A percentile compares a stretch with the other conserved stretches of the same genome.
phyloP scores from a whole-genome alignment of 2,888 invertebrate species.

The Galerucella nymphaeae region DNA sequence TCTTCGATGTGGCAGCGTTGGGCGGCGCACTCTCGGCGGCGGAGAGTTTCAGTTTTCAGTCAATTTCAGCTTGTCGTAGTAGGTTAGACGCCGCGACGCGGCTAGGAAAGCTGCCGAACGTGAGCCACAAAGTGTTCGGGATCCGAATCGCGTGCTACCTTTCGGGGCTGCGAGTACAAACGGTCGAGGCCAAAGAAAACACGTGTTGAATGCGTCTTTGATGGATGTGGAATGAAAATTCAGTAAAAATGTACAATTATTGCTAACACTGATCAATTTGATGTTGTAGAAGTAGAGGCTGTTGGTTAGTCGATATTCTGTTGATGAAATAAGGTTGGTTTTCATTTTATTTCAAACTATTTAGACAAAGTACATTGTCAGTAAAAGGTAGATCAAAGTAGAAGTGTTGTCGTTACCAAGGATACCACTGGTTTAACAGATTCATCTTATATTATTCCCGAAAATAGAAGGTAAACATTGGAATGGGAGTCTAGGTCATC shows the following conservation, averaged over 20 bases:
- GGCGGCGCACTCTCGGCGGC: conserved; percentile 2
- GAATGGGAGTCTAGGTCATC: too few relatives aligned
- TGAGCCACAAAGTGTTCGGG: not conserved
- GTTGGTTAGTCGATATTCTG: not conserved
- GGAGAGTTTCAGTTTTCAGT: conserved; percentile 30
- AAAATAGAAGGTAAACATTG: too few relatives aligned
- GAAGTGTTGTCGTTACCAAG: too few relatives aligned
- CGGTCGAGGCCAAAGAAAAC: conserved; percentile 23
- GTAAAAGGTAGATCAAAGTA: too few relatives aligned
- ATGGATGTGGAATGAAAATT: conserved; percentile 5
- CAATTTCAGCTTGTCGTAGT: conserved; percentile 19
- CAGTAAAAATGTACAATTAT: not conserved
- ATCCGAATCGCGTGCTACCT: conserved; percentile 10
- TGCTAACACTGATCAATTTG: not conserved
- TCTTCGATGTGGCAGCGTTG: conserved; percentile 2
- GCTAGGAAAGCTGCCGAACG: conserved; percentile 14
- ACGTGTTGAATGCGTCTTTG: conserved; percentile 27
- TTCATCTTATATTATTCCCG: too few relatives aligned
- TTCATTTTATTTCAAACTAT: too few relatives aligned
- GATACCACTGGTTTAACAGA: too few relatives aligned
- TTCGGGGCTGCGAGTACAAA: conserved; percentile 4
- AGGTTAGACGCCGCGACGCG: conserved; percentile 10
- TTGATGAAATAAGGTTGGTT: conserved; percentile 11
- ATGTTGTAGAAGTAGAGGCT: not conserved
- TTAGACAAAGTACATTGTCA: too few relatives aligned